phyloP scores from a whole-genome alignment of 2,113 vertebrate genomes.

The Daphoenositta chrysoptera region DNA sequence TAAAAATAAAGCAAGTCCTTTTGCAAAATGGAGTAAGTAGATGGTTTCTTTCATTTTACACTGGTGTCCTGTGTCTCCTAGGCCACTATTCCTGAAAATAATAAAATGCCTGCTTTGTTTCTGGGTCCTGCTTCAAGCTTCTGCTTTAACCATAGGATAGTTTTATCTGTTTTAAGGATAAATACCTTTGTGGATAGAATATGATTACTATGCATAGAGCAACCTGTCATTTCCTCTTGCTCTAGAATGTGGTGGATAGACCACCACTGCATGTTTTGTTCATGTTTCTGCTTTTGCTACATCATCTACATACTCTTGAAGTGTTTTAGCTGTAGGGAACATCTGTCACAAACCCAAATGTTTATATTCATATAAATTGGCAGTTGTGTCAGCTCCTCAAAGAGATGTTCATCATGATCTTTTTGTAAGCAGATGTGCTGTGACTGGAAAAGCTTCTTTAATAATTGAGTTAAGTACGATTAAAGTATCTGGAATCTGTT shows the following conservation, averaged over 20 bases:
- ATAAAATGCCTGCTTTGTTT: slow-evolving; percentile 15
- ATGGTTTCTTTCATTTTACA: background rate
- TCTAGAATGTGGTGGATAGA: background rate
- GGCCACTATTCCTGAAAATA: background rate
- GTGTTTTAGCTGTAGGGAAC: slow-evolving; percentile 27
- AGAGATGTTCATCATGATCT: background rate
- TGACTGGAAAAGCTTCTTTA: slow-evolving; percentile 34
- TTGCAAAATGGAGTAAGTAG: background rate
- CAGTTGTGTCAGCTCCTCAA: slow-evolving; percentile 14
- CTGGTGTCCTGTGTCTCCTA: background rate
- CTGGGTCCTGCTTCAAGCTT: slow-evolving; percentile 1
- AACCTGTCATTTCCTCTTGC: slow-evolving; percentile 2
- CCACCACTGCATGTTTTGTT: background rate
- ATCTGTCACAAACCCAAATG: slow-evolving; percentile 30
- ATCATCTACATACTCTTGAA: background rate
- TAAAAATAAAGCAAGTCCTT: background rate
- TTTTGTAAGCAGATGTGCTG: slow-evolving; percentile 28
- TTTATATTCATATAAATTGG: slow-evolving; percentile 21
- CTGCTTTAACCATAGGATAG: background rate
- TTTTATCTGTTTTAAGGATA: slow-evolving; percentile 21
- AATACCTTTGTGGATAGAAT: background rate
- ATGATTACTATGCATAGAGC: background rate
- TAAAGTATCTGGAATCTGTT: slow-evolving; percentile 22
- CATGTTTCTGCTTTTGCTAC: background rate
- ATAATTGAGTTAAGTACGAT: background rate